Conservation (phyloP, 2,888 invertebrate genomes). For the Eumerus sabulonum region DNA sequence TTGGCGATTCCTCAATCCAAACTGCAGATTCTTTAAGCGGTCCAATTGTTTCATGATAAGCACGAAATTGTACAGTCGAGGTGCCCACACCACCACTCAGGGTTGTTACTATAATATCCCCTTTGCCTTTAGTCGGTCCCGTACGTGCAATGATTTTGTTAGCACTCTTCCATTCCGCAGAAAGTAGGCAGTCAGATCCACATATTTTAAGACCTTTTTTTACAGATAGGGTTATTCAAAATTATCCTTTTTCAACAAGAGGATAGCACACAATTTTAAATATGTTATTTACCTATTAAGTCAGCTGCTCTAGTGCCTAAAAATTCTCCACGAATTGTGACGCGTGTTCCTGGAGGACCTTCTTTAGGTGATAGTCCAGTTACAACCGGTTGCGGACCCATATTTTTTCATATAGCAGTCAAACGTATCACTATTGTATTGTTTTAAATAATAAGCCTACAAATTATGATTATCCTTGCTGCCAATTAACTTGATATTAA, state of each 20-base stretch:
- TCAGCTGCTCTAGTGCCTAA: conserved; percentile 92
- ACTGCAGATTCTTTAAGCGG: conserved; percentile 98
- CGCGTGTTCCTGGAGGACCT: conserved; percentile 97
- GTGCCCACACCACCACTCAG: conserved; percentile 81
- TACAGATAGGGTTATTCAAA: too few species aligned
- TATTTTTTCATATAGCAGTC: conserved; percentile 70
- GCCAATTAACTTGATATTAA: not conserved
- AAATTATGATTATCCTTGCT: too few species aligned
- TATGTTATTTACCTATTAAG: conserved; percentile 86
- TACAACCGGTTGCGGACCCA: conserved; percentile 91
- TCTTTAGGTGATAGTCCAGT: conserved; percentile 99
- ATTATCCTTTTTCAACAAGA: too few species aligned
- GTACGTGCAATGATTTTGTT: conserved; percentile 98
- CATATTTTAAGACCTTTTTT: conserved; percentile 92
- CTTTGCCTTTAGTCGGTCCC: conserved; percentile 93
- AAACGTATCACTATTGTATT: not conserved
- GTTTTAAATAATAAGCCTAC: too few species aligned
- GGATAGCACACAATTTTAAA: not conserved
- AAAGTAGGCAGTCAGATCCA: conserved; percentile 95
- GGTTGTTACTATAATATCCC: conserved; percentile 95
- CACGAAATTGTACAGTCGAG: conserved; percentile 80
- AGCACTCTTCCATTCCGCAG: conserved; percentile 98
- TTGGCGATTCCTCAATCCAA: conserved; percentile 98
- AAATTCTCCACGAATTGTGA: conserved; percentile 97
- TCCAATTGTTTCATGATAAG: conserved; percentile 92